Percentiles rank a stretch among this genome's conserved stretches.
Evolutionary conservation across 2,113 vertebrate species (phyloP).

Genomic region (Sakesphorus luctuosus): DNA sequence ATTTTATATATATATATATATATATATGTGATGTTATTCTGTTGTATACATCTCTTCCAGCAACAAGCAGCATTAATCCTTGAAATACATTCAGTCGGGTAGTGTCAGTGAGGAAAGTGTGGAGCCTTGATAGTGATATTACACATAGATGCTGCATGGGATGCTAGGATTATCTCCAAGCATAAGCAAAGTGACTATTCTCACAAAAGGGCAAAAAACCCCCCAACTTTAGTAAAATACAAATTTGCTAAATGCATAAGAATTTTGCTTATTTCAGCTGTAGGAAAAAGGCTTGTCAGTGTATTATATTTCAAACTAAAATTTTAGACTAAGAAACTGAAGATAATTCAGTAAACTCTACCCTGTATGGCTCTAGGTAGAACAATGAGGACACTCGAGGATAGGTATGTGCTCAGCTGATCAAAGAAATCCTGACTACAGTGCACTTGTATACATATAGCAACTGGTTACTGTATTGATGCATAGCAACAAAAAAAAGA

Average conservation of each 20-base stretch:
- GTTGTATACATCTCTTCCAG: neutral
- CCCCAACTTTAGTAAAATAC: neutral
- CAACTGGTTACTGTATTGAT: neutral
- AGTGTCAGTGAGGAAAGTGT: neutral
- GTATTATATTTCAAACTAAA: neutral
- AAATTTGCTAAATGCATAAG: neutral
- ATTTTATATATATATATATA: neutral
- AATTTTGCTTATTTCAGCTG: neutral
- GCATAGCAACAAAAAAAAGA: neutral
- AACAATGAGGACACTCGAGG: neutral
- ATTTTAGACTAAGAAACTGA: neutral
- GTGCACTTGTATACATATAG: neutral
- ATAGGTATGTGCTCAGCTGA: neutral
- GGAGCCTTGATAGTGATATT: neutral
- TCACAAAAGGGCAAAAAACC: neutral
- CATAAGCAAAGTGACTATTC: neutral
- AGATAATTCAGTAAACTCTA: neutral
- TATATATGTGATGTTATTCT: neutral
- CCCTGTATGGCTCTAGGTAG: neutral
- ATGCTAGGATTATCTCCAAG: neutral
- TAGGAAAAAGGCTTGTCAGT: neutral
- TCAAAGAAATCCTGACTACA: neutral
- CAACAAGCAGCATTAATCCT: neutral
- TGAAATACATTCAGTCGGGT: neutral
- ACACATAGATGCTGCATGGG: neutral